phyloP scores from a whole-genome alignment of 30 jellyfish, hydroid and myxozoan genomes.

The Cassiopea andromeda region DNA sequence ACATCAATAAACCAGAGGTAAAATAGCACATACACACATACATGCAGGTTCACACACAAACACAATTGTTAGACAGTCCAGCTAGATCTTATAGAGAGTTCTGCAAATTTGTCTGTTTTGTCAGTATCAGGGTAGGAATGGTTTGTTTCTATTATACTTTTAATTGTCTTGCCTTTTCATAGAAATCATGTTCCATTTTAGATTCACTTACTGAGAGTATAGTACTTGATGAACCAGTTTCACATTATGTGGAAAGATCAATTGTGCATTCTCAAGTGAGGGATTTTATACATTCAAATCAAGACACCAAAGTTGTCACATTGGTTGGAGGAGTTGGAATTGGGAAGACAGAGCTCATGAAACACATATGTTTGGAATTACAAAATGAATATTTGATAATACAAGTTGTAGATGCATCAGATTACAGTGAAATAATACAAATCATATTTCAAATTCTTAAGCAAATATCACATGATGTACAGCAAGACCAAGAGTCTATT shows the following conservation, averaged over 20 bases:
- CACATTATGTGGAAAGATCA: background rate
- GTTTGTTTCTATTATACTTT: fast-evolving
- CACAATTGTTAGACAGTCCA: too few species aligned
- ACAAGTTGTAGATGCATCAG: background rate
- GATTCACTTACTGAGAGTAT: fast-evolving
- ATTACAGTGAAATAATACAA: background rate
- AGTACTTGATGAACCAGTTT: background rate
- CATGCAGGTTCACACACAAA: too few species aligned
- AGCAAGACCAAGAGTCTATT: background rate
- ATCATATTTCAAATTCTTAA: background rate
- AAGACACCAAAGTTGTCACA: background rate
- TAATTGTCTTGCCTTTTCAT: background rate
- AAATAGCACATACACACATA: too few species aligned
- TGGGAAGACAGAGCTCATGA: slow-evolving; percentile 15
- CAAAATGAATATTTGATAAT: background rate
- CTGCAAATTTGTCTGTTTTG: too few species aligned
- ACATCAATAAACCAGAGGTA: too few species aligned
- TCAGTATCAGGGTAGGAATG: too few species aligned
- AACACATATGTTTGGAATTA: background rate
- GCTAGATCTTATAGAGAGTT: too few species aligned
- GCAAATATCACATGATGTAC: background rate
- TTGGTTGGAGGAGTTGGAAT: slow-evolving; percentile 11
- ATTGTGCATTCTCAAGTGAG: background rate
- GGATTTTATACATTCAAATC: background rate
- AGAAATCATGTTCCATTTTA: background rate